Conservation (phyloP, 2,888 invertebrate species). For the Cerastoderma edule region DNA sequence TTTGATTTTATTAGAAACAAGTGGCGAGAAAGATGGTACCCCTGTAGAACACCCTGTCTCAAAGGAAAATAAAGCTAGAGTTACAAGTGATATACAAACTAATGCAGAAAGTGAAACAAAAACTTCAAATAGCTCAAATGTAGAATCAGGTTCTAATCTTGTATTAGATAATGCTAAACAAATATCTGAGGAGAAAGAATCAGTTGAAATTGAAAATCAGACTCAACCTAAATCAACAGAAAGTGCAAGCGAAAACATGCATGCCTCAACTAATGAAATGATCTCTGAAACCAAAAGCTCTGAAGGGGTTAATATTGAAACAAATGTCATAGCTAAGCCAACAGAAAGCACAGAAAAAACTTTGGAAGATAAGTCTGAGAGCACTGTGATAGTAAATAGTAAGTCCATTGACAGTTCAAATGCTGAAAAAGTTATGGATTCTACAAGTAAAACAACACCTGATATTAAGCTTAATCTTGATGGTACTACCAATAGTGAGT, state of each 20-base stretch:
- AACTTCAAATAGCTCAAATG: constrained; percentile 20
- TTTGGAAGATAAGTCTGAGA: constrained; percentile 24
- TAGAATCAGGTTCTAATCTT: constrained; percentile 26
- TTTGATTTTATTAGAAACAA: constrained; percentile 49
- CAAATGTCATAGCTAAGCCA: too few relatives aligned
- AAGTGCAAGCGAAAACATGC: neutral
- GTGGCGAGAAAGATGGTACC: constrained; percentile 41
- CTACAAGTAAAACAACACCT: neutral
- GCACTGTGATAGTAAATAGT: constrained; percentile 28
- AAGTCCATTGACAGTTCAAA: constrained; percentile 25
- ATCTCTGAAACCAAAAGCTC: constrained; percentile 7
- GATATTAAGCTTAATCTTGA: neutral
- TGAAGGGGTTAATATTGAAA: constrained; percentile 5
- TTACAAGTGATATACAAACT: constrained; percentile 17
- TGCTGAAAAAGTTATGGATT: neutral
- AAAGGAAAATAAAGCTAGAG: constrained; percentile 28
- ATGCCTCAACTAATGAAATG: neutral
- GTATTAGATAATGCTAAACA: constrained; percentile 4
- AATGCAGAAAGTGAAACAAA: constrained; percentile 4
- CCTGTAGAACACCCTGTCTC: constrained; percentile 35
- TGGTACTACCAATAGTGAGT: neutral
- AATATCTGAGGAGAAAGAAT: constrained; percentile 3
- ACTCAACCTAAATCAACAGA: neutral
- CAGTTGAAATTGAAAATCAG: neutral
- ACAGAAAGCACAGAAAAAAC: constrained; percentile 19